phyloP scores from a whole-genome alignment of 2,797 vertebrate genomes.

The Chromis chromis region DNA sequence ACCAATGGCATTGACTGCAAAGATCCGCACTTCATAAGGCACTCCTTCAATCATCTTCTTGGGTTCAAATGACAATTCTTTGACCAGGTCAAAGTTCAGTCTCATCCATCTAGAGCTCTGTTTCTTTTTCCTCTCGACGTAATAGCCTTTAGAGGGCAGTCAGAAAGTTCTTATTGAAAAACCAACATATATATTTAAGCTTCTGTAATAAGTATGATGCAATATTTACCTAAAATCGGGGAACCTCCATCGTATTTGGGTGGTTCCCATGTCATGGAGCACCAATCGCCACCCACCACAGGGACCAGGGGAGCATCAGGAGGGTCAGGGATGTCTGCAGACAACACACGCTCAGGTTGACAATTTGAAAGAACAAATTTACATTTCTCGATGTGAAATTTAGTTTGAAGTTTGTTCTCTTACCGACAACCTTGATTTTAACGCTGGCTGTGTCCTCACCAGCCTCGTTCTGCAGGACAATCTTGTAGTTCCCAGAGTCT shows the following conservation, averaged over 20 bases:
- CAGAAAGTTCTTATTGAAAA: constrained; percentile 7
- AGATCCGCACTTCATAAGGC: constrained; percentile 96
- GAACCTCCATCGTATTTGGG: constrained; percentile 94
- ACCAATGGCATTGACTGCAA: constrained; percentile 95
- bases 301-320: constrained; percentile 92
- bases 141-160: constrained; percentile 87
- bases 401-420: constrained; percentile 61
- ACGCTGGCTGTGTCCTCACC: constrained; percentile 92
- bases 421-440: constrained; percentile 98
- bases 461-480: constrained; percentile 96
- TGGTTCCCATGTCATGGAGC: constrained; percentile 95
- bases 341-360: constrained; percentile 3
- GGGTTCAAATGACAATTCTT: constrained; percentile 95
- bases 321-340: constrained; percentile 93
- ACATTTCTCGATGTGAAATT: background rate
- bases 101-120: constrained; percentile 99
- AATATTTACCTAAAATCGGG: constrained; percentile 90
- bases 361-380: background rate
- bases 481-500: constrained; percentile 93
- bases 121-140: constrained; percentile 98
- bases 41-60: constrained; percentile 99
- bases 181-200: background rate
- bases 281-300: constrained; percentile 96
- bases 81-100: constrained; percentile 96
- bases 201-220: background rate